Evolutionary conservation across 2,888 invertebrate genomes (phyloP).

Genomic region (Drosophila eohydei): DNA sequence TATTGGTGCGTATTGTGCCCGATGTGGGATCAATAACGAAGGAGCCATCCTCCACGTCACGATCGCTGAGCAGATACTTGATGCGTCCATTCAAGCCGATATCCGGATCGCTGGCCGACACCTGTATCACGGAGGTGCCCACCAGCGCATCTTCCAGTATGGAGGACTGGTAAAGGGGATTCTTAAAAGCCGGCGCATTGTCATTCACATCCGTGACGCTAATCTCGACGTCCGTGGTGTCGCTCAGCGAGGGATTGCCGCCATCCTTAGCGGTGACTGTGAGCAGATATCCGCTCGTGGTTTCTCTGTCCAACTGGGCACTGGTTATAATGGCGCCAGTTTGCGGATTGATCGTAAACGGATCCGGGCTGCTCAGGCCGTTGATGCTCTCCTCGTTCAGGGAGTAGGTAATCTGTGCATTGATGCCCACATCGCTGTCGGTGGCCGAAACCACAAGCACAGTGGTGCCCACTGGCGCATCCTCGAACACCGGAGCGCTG

Average conservation of each 20-base stretch:
- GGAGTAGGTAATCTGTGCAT: slow-evolving; percentile 94
- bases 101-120: slow-evolving; percentile 93
- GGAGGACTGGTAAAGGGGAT: slow-evolving; percentile 91
- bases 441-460: slow-evolving; percentile 96
- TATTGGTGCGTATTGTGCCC: slow-evolving; percentile 95
- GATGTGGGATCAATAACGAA: slow-evolving; percentile 97
- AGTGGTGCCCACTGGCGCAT: slow-evolving; percentile 95
- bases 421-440: slow-evolving; percentile 97
- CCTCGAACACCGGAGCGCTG: slow-evolving; percentile 95
- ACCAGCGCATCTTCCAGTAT: slow-evolving; percentile 95
- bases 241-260: slow-evolving; percentile 94
- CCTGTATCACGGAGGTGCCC: slow-evolving; percentile 91
- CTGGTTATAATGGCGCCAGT: slow-evolving; percentile 97
- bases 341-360: slow-evolving; percentile 95
- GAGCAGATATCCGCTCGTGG: slow-evolving; percentile 91
- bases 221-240: slow-evolving; percentile 98
- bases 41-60: slow-evolving; percentile 93
- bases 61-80: slow-evolving; percentile 90
- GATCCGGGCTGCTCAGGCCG: slow-evolving; percentile 87
- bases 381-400: slow-evolving; percentile 89
- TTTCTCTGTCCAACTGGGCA: slow-evolving; percentile 93
- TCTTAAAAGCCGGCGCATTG: slow-evolving; percentile 94
- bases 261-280: slow-evolving; percentile 97
- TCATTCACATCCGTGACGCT: slow-evolving; percentile 98
- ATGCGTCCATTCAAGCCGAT: slow-evolving; percentile 94